Conservation (phyloP, 2,797 vertebrate genomes). For the Cercopithecus hamlyni region DNA sequence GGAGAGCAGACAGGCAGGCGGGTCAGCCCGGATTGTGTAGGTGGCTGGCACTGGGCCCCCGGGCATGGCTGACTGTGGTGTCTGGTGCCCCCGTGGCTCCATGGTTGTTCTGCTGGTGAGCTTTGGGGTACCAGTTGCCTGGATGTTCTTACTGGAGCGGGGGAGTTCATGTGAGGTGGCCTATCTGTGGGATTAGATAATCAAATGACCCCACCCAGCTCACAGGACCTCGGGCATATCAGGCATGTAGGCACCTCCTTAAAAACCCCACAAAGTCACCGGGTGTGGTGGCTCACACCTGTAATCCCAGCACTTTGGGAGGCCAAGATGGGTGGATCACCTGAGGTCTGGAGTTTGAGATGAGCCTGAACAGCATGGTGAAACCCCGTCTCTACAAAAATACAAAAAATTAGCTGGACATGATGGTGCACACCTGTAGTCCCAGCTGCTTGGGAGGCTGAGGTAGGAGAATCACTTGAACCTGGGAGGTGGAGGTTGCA, state of each 20-base stretch:
- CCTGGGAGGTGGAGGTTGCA: no score
- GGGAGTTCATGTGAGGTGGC: neutral
- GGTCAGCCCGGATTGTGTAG: neutral
- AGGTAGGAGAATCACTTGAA: no score
- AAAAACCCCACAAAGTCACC: neutral
- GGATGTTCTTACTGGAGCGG: neutral
- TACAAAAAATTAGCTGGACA: no score
- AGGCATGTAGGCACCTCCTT: neutral
- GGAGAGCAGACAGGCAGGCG: neutral
- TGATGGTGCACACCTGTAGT: no score
- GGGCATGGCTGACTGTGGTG: neutral
- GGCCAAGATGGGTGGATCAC: no score
- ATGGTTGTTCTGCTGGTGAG: neutral
- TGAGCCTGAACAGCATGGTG: no score
- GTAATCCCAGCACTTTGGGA: no score
- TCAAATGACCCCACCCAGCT: neutral
- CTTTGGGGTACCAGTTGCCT: neutral
- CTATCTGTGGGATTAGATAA: neutral
- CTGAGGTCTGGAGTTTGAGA: no score
- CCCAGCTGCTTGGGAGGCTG: no score
- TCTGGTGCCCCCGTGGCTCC: slow-evolving; percentile 37
- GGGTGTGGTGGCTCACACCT: no score
- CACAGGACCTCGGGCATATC: neutral
- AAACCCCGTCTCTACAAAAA: no score
- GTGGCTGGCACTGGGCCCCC: neutral